Base-by-base conservation (phyloP, 2,797 vertebrate genomes). In the Lutjanus campechanus region DNA sequence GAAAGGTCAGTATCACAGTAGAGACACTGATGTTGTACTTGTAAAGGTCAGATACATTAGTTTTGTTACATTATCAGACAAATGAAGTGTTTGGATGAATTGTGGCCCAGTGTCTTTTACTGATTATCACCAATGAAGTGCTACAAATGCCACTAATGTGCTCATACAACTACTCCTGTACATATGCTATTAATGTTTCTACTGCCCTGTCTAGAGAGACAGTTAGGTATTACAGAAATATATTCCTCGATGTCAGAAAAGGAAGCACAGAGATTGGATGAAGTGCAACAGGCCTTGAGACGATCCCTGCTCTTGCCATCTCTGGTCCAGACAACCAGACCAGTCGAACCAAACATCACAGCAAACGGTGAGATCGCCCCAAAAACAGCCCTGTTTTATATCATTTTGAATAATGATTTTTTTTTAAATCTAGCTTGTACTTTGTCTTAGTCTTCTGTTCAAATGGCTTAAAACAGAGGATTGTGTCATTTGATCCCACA, bases 1-100 rank as follows among this genome's bases (percentile, higher is more conserved):
- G 49, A 59, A 17, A 67, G 59, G 53, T 49, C 60, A 47, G 63
- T 63, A 56, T 61, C 36, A 54, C 25, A 65, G 55, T 13, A 19
- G 6, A 71, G 41, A 29, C 20, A 29, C 43, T 12, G 12, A 19
- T 11, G 22, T 29, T 50, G 36, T 36, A 2, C 44, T 61, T 51
- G 20, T 66, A 8, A 46, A 60, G 25, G 58, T 64, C 46, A 58
- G 50, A 53, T 51, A 44, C 22, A 61, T 25, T 66, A 1, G 49
- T 49, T 60, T 16, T 25, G 47, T 65, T 20, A 36, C 7, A 47
- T 54, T 58, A 40, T 20, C n/a, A 43, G 10, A 53, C 36, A 17
- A 10, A 36, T 15, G 5, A 50, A 43, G 15, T 11, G 11, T 13
- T 13, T 22, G 1, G 1, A 60, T 29, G 11, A 11, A 11, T 0